Evolutionary conservation across 1,140 invertebrate species (phyloP), one percentile per base, ranked within the genome.

Genomic region (Caenorhabditis latens): DNA sequence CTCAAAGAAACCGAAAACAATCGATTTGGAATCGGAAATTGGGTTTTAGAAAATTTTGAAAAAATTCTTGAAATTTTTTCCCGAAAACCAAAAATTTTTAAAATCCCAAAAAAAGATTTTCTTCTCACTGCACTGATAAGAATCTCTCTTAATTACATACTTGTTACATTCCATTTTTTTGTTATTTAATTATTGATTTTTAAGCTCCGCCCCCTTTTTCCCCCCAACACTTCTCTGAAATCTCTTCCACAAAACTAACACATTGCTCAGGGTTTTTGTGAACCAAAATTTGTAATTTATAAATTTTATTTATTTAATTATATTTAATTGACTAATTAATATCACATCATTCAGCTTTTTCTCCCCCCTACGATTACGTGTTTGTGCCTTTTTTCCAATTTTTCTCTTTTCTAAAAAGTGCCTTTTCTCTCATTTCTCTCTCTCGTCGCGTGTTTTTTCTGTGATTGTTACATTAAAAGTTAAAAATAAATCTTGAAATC

Each of bases 111-210:
- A n/a, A 48, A n/a, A 46, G 63, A 71, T 46, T 71, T 71, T 46
- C 46, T 79, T 79, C n/a, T 50, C 71, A 79, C 71, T 79, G 71
- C 71, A 79, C 71, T 79, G 71, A 79, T 48, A 79, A 79, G 71
- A n/a, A 43, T 6, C 4, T 61, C 57, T 65, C 32, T 40, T 65
- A 21, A 32, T n/a, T 65, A 65, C 63, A 65, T 65, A 65, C 63
- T 65, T 65, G 63, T 65, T 65, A 65, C 63, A 65, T 65, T 65
- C 63, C 63, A 65, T 65, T 32, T 32, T 32, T 32, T 32, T 0
- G 1, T 71, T 71, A 46, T 24, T 19, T 50, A 19, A 13, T 79
- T 79, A 24, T 79, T 79, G 11, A 46, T 11, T 79, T 24, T 50
- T 71, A 32, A 63, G 32, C 21, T 24, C 42, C 65, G 40, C 65